These are phyloP conservation scores for Sander vitreus DNA, from an alignment of 2,113 vertebrate genomes.

Conservation along the genomic window DNA sequence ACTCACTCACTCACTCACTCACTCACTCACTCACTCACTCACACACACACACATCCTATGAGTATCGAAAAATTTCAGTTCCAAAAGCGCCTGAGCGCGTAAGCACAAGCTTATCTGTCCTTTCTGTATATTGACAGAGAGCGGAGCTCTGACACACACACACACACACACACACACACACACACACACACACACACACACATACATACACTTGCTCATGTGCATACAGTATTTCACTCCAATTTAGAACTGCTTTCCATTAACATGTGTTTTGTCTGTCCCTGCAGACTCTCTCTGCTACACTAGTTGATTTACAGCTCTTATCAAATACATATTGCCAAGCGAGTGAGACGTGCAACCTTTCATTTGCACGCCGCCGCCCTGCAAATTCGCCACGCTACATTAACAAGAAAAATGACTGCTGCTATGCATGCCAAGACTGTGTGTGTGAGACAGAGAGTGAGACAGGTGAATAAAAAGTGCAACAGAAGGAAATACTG, in stretches of 20 bases:
- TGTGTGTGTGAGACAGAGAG: constrained; percentile 7
- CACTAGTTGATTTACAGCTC: constrained; percentile 85
- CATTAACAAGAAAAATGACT: constrained; percentile 88
- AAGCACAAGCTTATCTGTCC: too few relatives aligned
- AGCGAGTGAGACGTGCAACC: constrained; percentile 88
- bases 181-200: too few relatives aligned
- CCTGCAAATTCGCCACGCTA: constrained; percentile 86
- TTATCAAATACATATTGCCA: constrained; percentile 89
- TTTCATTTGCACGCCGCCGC: constrained; percentile 85
- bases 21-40: background rate
- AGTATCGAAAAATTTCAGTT: too few relatives aligned
- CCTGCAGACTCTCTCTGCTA: constrained; percentile 70
- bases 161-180: too few relatives aligned
- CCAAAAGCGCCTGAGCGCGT: too few relatives aligned
- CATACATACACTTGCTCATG: constrained; percentile 3
- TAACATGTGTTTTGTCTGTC: constrained; percentile 81
- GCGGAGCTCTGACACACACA: too few relatives aligned
- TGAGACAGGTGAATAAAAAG: constrained; percentile 54
- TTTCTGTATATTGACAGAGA: too few relatives aligned
- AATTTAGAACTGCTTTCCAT: constrained; percentile 80
- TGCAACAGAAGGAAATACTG: constrained; percentile 35
- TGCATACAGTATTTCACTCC: constrained; percentile 67
- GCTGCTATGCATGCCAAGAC: constrained; percentile 76
- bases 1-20: too few relatives aligned
- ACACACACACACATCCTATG: too few relatives aligned